These are phyloP conservation scores for Bursaphelenchus okinawaensis DNA, from an alignment of 2,888 invertebrate genomes.

Conservation along the genomic window DNA sequence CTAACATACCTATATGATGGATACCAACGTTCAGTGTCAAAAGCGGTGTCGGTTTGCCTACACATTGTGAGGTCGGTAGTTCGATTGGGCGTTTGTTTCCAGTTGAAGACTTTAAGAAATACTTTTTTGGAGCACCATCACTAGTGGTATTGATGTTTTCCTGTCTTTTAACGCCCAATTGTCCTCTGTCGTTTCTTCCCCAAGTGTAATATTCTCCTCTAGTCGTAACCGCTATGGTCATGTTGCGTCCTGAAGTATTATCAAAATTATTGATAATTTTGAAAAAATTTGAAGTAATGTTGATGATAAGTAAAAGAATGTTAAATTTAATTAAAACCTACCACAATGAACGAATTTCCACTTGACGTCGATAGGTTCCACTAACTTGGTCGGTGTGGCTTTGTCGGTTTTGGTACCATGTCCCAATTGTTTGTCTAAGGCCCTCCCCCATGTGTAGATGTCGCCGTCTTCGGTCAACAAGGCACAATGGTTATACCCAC, in stretches of 20 bases:
- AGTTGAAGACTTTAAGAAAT: slow-evolving; percentile 7
- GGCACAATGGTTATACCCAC: slow-evolving; percentile 48
- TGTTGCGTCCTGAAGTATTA: slow-evolving; percentile 45
- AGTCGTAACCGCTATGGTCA: slow-evolving; percentile 36
- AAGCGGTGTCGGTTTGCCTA: slow-evolving; percentile 18
- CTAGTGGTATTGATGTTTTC: background rate
- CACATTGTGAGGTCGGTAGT: slow-evolving; percentile 20
- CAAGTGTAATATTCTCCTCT: slow-evolving; percentile 41
- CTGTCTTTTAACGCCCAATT: slow-evolving; percentile 24
- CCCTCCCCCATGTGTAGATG: slow-evolving; percentile 51
- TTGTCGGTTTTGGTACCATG: slow-evolving; percentile 44
- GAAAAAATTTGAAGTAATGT: too few relatives aligned
- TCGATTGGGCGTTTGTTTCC: slow-evolving; percentile 20
- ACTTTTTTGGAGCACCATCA: slow-evolving; percentile 3
- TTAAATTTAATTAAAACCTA: slow-evolving; percentile 5
- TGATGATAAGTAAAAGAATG: background rate
- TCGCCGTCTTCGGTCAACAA: slow-evolving; percentile 40
- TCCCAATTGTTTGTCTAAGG: slow-evolving; percentile 48
- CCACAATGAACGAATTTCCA: slow-evolving; percentile 46
- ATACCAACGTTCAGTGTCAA: slow-evolving; percentile 4
- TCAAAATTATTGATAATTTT: slow-evolving; percentile 4
- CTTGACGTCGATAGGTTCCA: slow-evolving; percentile 34
- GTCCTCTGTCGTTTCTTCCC: slow-evolving; percentile 48
- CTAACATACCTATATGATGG: slow-evolving; percentile 1
- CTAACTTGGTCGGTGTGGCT: slow-evolving; percentile 36